Evolutionary conservation across 1,140 invertebrate genomes (phyloP), one percentile per base, ranked within the genome.

Genomic region (Eufriesea mexicana): DNA sequence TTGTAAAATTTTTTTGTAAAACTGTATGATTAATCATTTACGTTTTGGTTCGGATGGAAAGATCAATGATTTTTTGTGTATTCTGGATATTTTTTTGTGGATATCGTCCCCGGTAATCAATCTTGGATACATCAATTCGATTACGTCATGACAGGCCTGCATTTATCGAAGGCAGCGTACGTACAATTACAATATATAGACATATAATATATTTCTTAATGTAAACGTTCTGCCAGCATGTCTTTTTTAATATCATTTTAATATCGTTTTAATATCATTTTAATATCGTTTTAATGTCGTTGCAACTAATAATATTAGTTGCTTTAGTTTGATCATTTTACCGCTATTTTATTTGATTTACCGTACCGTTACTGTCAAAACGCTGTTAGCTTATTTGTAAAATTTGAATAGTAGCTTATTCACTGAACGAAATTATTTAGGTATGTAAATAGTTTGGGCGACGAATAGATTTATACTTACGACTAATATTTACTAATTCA

Each of bases 111-210:
- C 72, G 35, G 16, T 86, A 57, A 55, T 85, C 35, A 45, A 74
- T 68, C 57, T 83, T 71, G 84, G 84, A 85, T 78, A 77, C 62
- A 72, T 86, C 78, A 77, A 79, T 71, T 79, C 80, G 84, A 87
- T 88, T 90, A 78, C 88, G 83, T 89, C 89, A 90, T 90, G 89
- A 89, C 86, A 86, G 78, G 67, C 20, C 61, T 78, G 67, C 79
- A 64, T 81, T 62, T 71, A 89, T 73, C 79, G 86, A 90, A 89
- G 84, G 78, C 89, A 90, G 84, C 89, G 89, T 90, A 74, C 55
- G 89, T 90, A 84, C 45, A 51, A 25, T 67, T 59, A n/a, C n/a
- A n/a, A n/a, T n/a, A 25, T 20, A 61, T 59, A 61, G 6, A 18
- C 10, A 49, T 14, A 25, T 5, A 4, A 47, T 45, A 45, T 10